Percentiles rank a stretch among this genome's conserved stretches.
Conservation (phyloP, 1,140 invertebrate species). For the Drosophila ambigua region DNA sequence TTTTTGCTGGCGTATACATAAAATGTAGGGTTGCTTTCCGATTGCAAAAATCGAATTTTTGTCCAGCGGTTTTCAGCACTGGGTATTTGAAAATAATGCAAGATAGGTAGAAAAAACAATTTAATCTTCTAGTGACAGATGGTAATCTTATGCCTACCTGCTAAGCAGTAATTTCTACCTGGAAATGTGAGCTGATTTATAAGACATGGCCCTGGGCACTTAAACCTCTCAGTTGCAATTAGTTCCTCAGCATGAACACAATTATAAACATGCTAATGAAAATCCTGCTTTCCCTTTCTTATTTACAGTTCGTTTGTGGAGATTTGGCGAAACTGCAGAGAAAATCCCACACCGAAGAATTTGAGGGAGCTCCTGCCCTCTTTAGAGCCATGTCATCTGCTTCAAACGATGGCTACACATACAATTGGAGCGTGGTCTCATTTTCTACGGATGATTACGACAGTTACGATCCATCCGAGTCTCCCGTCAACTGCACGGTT, state of each 20-base stretch:
- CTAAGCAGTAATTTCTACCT: conserved; percentile 2
- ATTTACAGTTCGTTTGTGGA: neutral
- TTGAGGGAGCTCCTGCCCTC: conserved; percentile 90
- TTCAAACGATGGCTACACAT: conserved; percentile 86
- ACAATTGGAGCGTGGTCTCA: conserved; percentile 90
- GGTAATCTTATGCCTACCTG: conserved; percentile 20
- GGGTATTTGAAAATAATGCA: neutral
- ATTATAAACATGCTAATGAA: neutral
- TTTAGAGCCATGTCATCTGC: conserved; percentile 92
- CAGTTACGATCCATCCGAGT: neutral
- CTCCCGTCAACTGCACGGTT: conserved; percentile 93
- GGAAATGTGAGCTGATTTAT: neutral
- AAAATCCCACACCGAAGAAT: conserved; percentile 94
- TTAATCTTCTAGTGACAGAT: conserved; percentile 12
- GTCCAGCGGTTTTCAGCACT: no score
- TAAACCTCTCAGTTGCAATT: conserved; percentile 23
- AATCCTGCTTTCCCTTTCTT: neutral
- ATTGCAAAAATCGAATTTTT: no score
- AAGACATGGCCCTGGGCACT: neutral
- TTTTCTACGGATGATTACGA: conserved; percentile 86
- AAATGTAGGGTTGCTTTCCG: conserved; percentile 1
- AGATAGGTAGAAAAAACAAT: neutral
- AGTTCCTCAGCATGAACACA: conserved; percentile 26
- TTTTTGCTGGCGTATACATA: conserved; percentile 41
- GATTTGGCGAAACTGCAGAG: conserved; percentile 84